Evolutionary conservation across 2,113 vertebrate genomes (phyloP), one percentile per base, ranked within the genome.

Genomic region (Trematomus loennbergii): DNA sequence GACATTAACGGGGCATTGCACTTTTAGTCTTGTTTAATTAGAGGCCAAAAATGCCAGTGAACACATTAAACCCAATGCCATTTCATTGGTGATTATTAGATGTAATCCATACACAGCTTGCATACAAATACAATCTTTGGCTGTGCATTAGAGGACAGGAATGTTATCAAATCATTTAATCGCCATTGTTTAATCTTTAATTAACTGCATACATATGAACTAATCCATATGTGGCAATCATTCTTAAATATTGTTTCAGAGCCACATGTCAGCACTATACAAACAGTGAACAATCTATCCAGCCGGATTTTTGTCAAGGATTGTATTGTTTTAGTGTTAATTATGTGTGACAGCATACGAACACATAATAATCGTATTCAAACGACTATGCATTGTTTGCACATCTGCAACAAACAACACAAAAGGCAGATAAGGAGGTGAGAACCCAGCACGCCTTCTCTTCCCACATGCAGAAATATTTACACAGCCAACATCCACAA

Each of bases 331-430:
- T 80, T 54, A 77, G 60, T 77, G 87, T 77, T 81, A 88, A 91
- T 87, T 76, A 74, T 80, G 83, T 72, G 70, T 64, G 68, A 84
- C 78, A 69, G 53, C 76, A 88, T 49, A 72, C 62, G 77, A 71
- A 84, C 72, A 65, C 52, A 84, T 68, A 48, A 72, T 79, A 60
- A 78, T 84, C 45, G n/a, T 22, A 81, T 79, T 74, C 18, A 66
- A 73, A 85, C 84, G 68, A 87, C 63, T 71, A 89, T 83, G 63
- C 79, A 84, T 70, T 81, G 84, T 88, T 88, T 87, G 78, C 62
- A 66, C 83, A 85, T 72, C 59, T 82, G 52, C 40, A 86, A 45
- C 72, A 87, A 81, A 84, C 75, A 86, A 61, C 72, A 87, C 46
- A 66, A 66, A 72, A 75, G 53, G 46, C 67, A 72, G 69, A 81